phyloP scores from a whole-genome alignment of 2,888 invertebrate genomes.

The Xylota segnis region DNA sequence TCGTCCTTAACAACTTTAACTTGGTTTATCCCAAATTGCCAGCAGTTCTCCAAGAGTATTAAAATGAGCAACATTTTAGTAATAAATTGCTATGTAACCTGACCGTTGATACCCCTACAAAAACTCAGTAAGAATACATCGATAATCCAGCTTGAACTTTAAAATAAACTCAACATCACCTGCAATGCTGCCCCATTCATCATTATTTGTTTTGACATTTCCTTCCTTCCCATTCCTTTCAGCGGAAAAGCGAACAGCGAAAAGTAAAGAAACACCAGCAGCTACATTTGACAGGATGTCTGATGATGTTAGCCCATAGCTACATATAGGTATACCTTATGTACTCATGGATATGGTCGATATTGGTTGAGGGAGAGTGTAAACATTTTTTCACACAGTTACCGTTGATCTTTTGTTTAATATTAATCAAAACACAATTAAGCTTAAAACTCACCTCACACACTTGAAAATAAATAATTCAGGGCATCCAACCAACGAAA shows the following conservation, averaged over 20 bases:
- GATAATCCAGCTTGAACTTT: constrained; percentile 2
- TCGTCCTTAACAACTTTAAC: not conserved
- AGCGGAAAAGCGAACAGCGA: constrained; percentile 9
- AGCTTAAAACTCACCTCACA: not conserved
- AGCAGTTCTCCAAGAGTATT: not conserved
- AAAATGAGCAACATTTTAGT: not conserved
- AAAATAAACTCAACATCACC: not conserved
- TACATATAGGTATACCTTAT: not conserved
- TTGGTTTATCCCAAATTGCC: not conserved
- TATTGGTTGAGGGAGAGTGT: too few species aligned
- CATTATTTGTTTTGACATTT: constrained; percentile 38
- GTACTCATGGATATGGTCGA: too few species aligned
- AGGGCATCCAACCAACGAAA: not conserved
- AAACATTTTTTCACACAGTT: too few species aligned
- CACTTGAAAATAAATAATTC: not conserved
- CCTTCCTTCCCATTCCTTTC: constrained; percentile 11
- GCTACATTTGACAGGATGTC: constrained; percentile 39
- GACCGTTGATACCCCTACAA: not conserved
- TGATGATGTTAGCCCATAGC: constrained; percentile 16
- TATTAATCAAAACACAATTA: constrained; percentile 27
- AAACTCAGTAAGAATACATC: constrained; percentile 1
- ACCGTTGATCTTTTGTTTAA: not conserved
- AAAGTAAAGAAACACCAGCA: constrained; percentile 25
- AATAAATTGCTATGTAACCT: not conserved
- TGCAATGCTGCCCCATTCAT: constrained; percentile 9